Evolutionary conservation across 2,113 vertebrate species (phyloP), one percentile per base, ranked within the genome.

Genomic region (Siniperca knerii): DNA sequence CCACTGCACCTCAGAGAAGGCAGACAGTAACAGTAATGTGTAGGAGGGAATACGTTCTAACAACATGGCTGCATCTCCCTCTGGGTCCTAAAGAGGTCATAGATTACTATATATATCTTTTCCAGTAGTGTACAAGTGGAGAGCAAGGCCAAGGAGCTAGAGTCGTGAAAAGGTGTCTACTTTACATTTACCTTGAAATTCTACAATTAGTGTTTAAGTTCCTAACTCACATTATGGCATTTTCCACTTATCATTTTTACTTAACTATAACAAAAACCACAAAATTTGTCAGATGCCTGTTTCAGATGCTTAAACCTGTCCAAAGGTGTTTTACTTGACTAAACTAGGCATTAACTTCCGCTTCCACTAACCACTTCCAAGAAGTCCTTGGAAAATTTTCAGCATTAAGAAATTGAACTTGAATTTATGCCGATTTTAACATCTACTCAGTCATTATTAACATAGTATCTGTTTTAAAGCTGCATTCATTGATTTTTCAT

Each of bases 11-110:
- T 61, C 71, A 0, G 75, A 65, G 77, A 77, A 66, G 8, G 9
- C 18, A 55, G 60, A 37, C 37, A 55, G 55, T 57, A 57, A 57
- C 61, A 9, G 69, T 79, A 35, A 11, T 46, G 77, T 60, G 58
- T 60, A 50, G 76, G 52, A 62, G 50, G 44, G 29, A 81, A 33
- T 2, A 25, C 23, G 67, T 55, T 84, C 33, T n/a, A 66, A 82
- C 69, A 44, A 67, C 8, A n/a, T 9, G 72, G 21, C 23, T 83
- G 64, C 44, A 25, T 84, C 81, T 83, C 29, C 58, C 29, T 60
- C 60, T 6, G 35, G 55, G 61, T 33, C 62, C n/a, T 52, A 42
- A 46, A 82, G 21, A 76, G 37, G 52, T 72, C 66, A 73, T 12
- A 71, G 20, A 33, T 33, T 0, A 66, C 13, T 52, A 37, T n/a